Percentiles rank a stretch among this genome's conserved stretches.
phyloP scores from a whole-genome alignment of 2,113 vertebrate species.

The Buteo buteo region DNA sequence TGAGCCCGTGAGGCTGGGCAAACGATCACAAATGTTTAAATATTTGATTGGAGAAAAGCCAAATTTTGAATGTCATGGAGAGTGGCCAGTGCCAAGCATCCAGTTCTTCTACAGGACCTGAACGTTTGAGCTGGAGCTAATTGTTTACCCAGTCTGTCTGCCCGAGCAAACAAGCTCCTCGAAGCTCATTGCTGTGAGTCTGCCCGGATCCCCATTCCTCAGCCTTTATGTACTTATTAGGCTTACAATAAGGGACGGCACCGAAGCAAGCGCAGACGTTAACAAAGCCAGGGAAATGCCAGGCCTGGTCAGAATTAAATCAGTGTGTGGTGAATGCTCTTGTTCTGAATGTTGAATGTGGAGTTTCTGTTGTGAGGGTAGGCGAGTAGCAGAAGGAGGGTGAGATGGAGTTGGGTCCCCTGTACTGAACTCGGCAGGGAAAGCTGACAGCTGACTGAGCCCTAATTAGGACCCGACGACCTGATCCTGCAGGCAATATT shows the following conservation, averaged over 20 bases:
- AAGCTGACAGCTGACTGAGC: background rate
- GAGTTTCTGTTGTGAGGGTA: background rate
- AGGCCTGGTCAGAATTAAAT: conserved; percentile 9
- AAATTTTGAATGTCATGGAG: conserved; percentile 42
- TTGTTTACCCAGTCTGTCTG: background rate
- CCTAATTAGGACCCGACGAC: background rate
- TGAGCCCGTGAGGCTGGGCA: background rate
- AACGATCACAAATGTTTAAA: background rate
- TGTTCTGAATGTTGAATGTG: background rate
- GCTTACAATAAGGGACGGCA: background rate
- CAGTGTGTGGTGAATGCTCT: background rate
- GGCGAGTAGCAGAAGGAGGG: background rate
- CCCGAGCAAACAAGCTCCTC: background rate
- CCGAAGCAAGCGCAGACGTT: background rate
- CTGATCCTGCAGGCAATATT: background rate
- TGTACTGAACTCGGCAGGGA: background rate
- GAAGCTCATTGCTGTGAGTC: background rate
- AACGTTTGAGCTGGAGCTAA: background rate
- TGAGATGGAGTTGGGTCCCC: background rate
- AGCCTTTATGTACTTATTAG: conserved; percentile 20
- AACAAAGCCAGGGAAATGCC: conserved; percentile 6
- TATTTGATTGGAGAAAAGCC: conserved; percentile 40
- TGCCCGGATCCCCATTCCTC: background rate
- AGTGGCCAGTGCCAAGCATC: background rate
- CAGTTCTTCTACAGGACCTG: background rate